phyloP scores from a whole-genome alignment of 2,113 vertebrate species.

The Lucifuga dentata region DNA sequence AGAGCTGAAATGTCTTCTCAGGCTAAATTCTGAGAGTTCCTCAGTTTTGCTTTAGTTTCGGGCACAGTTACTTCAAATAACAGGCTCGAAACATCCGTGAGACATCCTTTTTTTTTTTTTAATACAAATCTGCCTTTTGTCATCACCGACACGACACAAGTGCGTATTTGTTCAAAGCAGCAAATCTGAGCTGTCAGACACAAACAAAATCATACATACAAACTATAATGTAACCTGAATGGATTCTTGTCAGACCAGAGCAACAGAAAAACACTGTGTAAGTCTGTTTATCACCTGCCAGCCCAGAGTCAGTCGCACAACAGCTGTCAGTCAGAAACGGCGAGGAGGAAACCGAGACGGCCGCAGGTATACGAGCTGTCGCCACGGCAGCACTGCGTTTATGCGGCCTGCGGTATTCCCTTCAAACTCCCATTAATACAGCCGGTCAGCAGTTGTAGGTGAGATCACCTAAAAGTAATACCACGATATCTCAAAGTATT shows the following conservation, averaged over 20 bases:
- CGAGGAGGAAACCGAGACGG: background rate
- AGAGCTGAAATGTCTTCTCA: background rate
- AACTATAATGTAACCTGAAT: background rate
- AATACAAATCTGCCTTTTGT: background rate
- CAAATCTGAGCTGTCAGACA: constrained; percentile 3
- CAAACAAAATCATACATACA: constrained; percentile 1
- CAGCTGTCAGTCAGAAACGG: background rate
- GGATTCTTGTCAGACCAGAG: background rate
- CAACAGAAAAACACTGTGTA: background rate
- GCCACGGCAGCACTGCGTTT: background rate
- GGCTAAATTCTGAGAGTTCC: constrained; percentile 6
- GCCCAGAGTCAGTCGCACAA: constrained; percentile 1
- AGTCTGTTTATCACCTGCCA: background rate
- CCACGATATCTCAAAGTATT: no score
- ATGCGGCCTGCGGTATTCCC: no score
- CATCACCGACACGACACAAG: background rate
- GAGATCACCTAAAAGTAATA: no score
- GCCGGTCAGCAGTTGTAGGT: no score
- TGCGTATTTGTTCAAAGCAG: background rate
- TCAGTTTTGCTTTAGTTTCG: constrained; percentile 1
- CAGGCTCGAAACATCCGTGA: no score
- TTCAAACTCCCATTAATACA: no score
- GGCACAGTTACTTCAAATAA: no score
- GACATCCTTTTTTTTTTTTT: no score
- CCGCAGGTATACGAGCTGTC: constrained; percentile 6